Evolutionary conservation across 2,113 vertebrate species (phyloP).

Genomic region (Pogonocichla stellata): DNA sequence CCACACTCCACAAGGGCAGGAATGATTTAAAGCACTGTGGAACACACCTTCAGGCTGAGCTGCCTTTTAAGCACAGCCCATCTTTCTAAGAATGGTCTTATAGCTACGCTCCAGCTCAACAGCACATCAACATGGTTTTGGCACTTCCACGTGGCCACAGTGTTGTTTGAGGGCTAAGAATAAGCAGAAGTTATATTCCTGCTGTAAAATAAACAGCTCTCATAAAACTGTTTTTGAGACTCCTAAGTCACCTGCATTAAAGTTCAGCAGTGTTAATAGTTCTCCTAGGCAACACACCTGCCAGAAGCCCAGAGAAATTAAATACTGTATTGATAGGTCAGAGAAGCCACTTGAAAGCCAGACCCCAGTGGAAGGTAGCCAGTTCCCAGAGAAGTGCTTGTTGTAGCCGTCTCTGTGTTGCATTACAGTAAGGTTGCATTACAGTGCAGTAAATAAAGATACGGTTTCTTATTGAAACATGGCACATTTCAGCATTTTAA

Average conservation of each 20-base stretch:
- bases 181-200: not conserved
- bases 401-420: not conserved
- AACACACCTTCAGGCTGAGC: not conserved
- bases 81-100: not conserved
- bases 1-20: not conserved
- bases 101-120: not conserved
- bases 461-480: not conserved
- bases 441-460: not conserved
- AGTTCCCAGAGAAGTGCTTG: not conserved
- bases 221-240: not conserved
- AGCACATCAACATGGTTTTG: not conserved
- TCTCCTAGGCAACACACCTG: slow-evolving; percentile 35
- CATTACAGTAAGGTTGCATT: not conserved
- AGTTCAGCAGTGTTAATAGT: slow-evolving; percentile 39
- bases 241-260: slow-evolving; percentile 10
- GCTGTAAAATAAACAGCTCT: not conserved
- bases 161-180: not conserved
- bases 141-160: not conserved
- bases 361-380: not conserved
- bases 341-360: slow-evolving; percentile 15
- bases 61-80: not conserved
- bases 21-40: not conserved
- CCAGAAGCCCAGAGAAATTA: slow-evolving; percentile 38
- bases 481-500: not conserved
- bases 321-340: slow-evolving; percentile 51